A percentile compares a stretch with the other conserved stretches of the same genome.
These are phyloP conservation scores for Strigamia maritima DNA, from an alignment of 2,888 invertebrate species.

Conservation along the genomic window DNA sequence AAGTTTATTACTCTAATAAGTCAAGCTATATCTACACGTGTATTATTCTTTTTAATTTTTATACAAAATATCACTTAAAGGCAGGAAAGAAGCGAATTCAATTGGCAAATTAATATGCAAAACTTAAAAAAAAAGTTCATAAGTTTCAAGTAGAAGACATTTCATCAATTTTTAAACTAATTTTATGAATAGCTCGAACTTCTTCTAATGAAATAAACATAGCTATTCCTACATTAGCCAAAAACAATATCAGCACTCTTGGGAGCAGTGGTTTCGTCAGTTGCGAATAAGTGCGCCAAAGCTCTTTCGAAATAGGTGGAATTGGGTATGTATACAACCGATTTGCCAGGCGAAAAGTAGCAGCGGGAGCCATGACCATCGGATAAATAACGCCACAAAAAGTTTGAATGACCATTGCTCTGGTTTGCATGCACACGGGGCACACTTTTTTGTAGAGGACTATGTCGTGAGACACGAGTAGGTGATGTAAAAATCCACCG, in stretches of 20 bases:
- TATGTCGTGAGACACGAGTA: slow-evolving; percentile 34
- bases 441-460: slow-evolving; percentile 37
- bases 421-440: slow-evolving; percentile 38
- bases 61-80: too few species aligned
- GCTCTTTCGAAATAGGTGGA: slow-evolving; percentile 35
- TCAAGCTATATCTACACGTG: too few species aligned
- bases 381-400: slow-evolving; percentile 39
- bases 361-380: slow-evolving; percentile 35
- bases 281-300: not conserved
- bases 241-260: not conserved
- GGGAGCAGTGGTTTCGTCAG: not conserved
- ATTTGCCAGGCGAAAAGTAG: slow-evolving; percentile 35
- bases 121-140: too few species aligned
- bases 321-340: slow-evolving; percentile 37
- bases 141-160: too few species aligned
- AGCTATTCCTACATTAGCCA: not conserved
- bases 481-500: slow-evolving; percentile 57
- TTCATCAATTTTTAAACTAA: not conserved
- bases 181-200: not conserved
- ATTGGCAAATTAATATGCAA: too few species aligned
- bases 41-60: too few species aligned
- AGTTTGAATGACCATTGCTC: slow-evolving; percentile 35
- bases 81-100: too few species aligned
- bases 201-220: not conserved
- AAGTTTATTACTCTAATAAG: too few species aligned